These are phyloP conservation scores for Oceanodroma leucorhoa DNA, from an alignment of 2,797 vertebrate species.

Conservation along the genomic window DNA sequence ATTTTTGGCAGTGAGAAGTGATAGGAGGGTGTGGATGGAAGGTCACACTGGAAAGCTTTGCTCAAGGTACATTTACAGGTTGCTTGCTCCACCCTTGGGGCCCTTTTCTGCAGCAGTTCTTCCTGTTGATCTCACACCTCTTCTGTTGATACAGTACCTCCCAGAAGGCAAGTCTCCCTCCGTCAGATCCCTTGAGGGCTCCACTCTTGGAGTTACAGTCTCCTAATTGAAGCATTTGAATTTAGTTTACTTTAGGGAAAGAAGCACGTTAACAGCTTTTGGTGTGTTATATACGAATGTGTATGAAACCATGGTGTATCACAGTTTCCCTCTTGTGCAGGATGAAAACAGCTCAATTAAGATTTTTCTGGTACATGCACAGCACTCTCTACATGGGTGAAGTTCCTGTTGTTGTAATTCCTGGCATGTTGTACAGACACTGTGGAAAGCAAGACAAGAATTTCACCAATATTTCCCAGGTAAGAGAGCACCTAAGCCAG, in stretches of 20 bases:
- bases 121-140: background rate
- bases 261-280: background rate
- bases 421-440: background rate
- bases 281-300: rapidly evolving
- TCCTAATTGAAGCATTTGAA: background rate
- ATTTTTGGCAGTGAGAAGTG: background rate
- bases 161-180: background rate
- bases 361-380: background rate
- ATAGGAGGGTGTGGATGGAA: background rate
- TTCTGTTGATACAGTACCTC: background rate
- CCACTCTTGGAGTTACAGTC: background rate
- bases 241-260: background rate
- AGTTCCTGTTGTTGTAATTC: background rate
- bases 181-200: background rate
- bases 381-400: background rate
- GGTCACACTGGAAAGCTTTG: background rate
- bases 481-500: background rate
- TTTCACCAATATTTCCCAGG: background rate
- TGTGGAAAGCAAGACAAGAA: background rate
- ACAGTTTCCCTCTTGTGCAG: background rate
- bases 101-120: background rate
- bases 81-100: background rate
- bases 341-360: background rate
- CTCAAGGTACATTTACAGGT: background rate
- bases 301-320: background rate